Evolutionary conservation across 2,888 invertebrate species (phyloP).

Genomic region (Itoplectis maculator): DNA sequence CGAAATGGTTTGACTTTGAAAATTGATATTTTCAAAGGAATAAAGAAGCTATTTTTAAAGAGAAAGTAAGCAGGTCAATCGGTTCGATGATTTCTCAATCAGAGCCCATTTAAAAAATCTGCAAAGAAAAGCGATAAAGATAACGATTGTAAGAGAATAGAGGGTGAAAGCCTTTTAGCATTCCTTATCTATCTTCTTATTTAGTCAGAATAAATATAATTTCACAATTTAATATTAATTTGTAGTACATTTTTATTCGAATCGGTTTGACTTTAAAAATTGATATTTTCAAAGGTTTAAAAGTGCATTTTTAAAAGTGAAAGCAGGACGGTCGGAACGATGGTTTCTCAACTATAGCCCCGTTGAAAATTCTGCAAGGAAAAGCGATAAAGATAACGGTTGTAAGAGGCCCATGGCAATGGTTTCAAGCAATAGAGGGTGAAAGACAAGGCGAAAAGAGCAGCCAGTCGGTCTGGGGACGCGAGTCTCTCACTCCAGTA

Average conservation of each 20-base stretch:
- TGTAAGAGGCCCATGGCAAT: conserved; percentile 61
- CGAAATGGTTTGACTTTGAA: too few relatives aligned
- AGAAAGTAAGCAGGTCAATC: background rate
- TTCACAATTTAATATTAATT: too few relatives aligned
- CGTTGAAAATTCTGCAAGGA: conserved; percentile 35
- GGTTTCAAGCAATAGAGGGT: conserved; percentile 53
- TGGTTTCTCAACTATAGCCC: background rate
- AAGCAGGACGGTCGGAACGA: background rate
- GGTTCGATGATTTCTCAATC: background rate
- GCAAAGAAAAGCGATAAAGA: conserved; percentile 59
- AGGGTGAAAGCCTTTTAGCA: conserved; percentile 63
- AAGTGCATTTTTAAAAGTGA: background rate
- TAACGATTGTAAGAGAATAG: conserved; percentile 63
- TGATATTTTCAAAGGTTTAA: too few relatives aligned
- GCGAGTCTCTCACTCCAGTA: conserved; percentile 43
- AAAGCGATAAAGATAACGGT: conserved; percentile 63
- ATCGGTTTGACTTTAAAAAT: too few relatives aligned
- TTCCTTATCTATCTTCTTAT: too few relatives aligned
- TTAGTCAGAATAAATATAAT: too few relatives aligned
- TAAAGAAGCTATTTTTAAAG: too few relatives aligned
- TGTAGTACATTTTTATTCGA: too few relatives aligned
- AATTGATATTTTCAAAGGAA: too few relatives aligned
- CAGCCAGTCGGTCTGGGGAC: background rate
- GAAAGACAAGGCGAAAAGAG: conserved; percentile 53
- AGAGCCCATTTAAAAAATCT: conserved; percentile 14